A percentile compares a stretch with the other conserved stretches of the same genome.
phyloP scores from a whole-genome alignment of 2,113 vertebrate species.

The Prietella phreatophila region DNA sequence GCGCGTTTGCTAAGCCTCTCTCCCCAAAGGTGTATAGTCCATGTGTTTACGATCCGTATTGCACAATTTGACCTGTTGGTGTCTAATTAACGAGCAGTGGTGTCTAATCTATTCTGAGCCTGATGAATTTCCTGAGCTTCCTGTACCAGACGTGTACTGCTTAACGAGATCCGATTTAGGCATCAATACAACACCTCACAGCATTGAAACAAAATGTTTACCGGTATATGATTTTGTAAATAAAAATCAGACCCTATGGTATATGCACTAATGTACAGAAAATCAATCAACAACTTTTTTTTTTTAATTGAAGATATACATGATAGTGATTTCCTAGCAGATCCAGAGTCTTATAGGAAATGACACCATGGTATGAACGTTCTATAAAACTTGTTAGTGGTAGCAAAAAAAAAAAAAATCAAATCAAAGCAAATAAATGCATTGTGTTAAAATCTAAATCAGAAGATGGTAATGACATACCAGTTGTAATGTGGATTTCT shows the following conservation, averaged over 20 bases:
- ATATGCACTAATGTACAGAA: not conserved
- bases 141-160: not conserved
- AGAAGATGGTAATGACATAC: not conserved
- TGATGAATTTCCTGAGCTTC: slow-evolving; percentile 34
- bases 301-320: not conserved
- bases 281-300: not conserved
- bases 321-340: not conserved
- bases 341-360: not conserved
- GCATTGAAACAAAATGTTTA: not conserved
- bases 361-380: not conserved
- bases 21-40: slow-evolving; percentile 37
- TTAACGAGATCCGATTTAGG: slow-evolving; percentile 18
- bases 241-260: not conserved
- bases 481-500: not conserved
- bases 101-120: slow-evolving; percentile 45
- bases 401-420: not conserved
- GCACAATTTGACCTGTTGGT: slow-evolving; percentile 44
- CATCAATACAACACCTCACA: not conserved
- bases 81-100: slow-evolving; percentile 42
- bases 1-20: slow-evolving; percentile 30
- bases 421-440: too few relatives aligned
- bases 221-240: not conserved
- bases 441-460: not conserved
- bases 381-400: not conserved
- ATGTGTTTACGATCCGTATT: slow-evolving; percentile 44